Base-by-base conservation (phyloP, 2,113 vertebrate genomes). In the Nestor notabilis region DNA sequence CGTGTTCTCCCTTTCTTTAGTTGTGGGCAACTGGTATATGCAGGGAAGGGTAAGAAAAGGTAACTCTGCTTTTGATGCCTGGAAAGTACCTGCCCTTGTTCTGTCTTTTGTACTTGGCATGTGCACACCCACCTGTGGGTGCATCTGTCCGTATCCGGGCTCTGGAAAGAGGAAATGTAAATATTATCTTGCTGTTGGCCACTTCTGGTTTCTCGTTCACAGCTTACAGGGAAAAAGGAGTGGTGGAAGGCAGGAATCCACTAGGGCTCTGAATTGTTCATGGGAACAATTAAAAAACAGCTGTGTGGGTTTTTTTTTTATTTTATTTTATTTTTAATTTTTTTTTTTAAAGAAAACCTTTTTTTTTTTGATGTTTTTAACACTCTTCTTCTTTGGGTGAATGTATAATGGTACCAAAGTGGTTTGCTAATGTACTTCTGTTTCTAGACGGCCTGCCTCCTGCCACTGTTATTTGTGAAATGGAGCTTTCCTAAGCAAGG, bases 371-470 rank as follows among this genome's bases (percentile, higher is more conserved):
- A 69, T 53, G 28, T 49, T 18, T 74, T 18, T 74, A 33, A 53
- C 11, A 5, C 52, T 87, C 74, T 76, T 78, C 74, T 87, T 49
- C 58, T 87, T 68, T 63, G 77, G 43, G 68, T 92, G 82, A 83
- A 90, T 93, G 49, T 50, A 50, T 52, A 52, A 28, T 35, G 56
- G 35, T 88, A 50, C 71, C 79, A 35, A 84, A 94, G 87, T 71
- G 72, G 33, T 95, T 89, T 91, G 55, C 72, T 97, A 87, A 93
- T 89, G 70, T 56, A 39, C 41, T 89, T 77, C 29, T 79, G 19
- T 66, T 91, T 80, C 65, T 76, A 83, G 74, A 91, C 50, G 72
- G 61, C 37, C 44, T 92, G 83, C 92, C 83, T 89, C 21, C n/a
- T 74, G 65, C 35, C 69, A 87, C 47, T 24, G n/a, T 79, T 91